Base-by-base conservation (phyloP, 2,888 invertebrate species). In the Sphaeridia pumilis region DNA sequence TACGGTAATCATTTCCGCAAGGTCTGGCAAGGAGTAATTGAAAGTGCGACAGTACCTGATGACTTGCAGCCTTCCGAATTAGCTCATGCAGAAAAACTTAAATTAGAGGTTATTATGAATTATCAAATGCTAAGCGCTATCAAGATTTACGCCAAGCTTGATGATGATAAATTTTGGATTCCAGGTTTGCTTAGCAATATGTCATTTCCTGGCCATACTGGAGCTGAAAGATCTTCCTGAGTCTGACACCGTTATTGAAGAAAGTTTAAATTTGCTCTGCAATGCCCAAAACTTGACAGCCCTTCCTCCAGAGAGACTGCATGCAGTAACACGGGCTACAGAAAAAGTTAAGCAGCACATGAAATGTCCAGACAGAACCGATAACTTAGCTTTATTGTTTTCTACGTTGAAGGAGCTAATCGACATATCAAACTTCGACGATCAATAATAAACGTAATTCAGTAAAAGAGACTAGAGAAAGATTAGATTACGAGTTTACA, bases 61-160 rank as follows among this genome's bases (percentile, higher is more conserved):
- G 51, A 51, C 12, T 21, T 51, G 5, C 45, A 35, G 10, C 51
- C 51, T 1, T 45, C 51, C 7, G 51, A 51, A 46, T n/a, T 51
- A 22, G 45, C 34, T 20, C 51, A 51, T 20, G 51, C 46, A 2
- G 51, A 51, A 38, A 51, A 51, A 51, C 28, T 51, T 35, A 31
- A 51, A 51, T 21, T 51, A 17, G 51, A 51, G 46, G 51, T 36
- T 28, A 38, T 20, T 20, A 14, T 38, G 5, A 38, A 17, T 38
- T 17, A 14, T 12, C 20, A 38, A 12, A 38, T 5, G 12, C 20
- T 7, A 17, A 38, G 12, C 17, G 7, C 38, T 12, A 12, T 5
- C 4, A 5, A 5, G 38, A 31, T 31, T 14, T 31, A 31, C 14
- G 14, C 31, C 14, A 31, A 31, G 14, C 14, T 31, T 10, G 14